Conservation (phyloP, 2,888 invertebrate genomes). For the Ichneumoninae sp. region DNA sequence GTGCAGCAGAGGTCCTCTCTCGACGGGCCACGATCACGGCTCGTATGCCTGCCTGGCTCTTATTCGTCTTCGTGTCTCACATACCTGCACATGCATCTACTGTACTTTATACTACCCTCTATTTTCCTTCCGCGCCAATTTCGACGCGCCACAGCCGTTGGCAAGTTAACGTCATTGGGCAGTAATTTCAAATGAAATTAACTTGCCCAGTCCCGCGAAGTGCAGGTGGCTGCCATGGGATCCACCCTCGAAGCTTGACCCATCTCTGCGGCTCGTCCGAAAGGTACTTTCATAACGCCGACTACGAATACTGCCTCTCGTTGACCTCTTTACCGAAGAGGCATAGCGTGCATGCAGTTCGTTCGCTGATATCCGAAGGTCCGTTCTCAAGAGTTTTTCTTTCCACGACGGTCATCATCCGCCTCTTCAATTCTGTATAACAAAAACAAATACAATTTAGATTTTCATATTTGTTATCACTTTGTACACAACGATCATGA, state of each 20-base stretch:
- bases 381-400: background rate
- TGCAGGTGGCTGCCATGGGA: background rate
- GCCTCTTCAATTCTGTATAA: background rate
- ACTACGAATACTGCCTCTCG: background rate
- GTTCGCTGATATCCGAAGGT: background rate
- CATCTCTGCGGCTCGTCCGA: background rate
- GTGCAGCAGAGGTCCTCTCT: slow-evolving; percentile 72
- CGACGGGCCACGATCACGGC: slow-evolving; percentile 54
- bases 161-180: background rate
- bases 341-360: background rate
- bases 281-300: background rate
- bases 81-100: slow-evolving; percentile 50
- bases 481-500: background rate
- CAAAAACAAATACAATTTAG: background rate
- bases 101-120: slow-evolving; percentile 22
- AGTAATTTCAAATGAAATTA: background rate
- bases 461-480: background rate
- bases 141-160: slow-evolving; percentile 46
- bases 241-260: background rate
- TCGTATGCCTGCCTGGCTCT: slow-evolving; percentile 73
- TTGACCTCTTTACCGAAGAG: background rate
- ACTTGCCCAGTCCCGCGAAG: background rate
- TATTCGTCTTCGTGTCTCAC: slow-evolving; percentile 60
- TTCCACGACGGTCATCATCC: background rate
- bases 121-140: slow-evolving; percentile 61